Conservation (phyloP, 2,888 invertebrate species). For the Choreutis nemorana region DNA sequence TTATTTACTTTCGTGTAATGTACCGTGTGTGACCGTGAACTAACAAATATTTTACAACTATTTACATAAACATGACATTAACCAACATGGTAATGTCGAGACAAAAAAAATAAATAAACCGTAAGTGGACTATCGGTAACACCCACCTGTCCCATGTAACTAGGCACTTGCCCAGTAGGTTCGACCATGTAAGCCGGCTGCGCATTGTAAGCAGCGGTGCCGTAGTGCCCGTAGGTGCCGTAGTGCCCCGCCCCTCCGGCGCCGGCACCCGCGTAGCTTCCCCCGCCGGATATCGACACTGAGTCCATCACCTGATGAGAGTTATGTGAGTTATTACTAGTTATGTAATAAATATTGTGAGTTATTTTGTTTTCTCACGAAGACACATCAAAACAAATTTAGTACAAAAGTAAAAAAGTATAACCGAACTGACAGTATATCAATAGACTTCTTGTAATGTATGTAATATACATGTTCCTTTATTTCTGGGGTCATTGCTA, state of each 20-base stretch:
- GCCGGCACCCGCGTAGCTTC: slow-evolving; percentile 36
- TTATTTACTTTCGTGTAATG: neutral
- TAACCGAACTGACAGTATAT: no score
- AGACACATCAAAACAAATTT: no score
- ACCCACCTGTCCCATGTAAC: slow-evolving; percentile 56
- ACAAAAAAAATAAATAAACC: no score
- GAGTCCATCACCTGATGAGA: slow-evolving; percentile 60
- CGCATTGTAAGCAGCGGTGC: slow-evolving; percentile 47
- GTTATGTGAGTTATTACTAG: no score
- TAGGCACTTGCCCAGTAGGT: slow-evolving; percentile 43
- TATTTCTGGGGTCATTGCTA: no score
- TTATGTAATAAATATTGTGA: no score
- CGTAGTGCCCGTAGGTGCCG: slow-evolving; percentile 58
- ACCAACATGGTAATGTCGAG: neutral
- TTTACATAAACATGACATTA: neutral
- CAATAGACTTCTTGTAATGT: no score
- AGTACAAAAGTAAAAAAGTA: no score
- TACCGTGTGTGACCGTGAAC: neutral
- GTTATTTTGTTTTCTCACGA: no score
- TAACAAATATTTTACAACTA: neutral
- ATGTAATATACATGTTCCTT: no score
- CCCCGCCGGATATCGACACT: slow-evolving; percentile 51
- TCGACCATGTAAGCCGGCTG: slow-evolving; percentile 59
- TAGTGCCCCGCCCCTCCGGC: slow-evolving; percentile 49
- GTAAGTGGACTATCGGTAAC: neutral